Evolutionary conservation across 2,797 vertebrate genomes (phyloP).

Genomic region (Garrulus glandarius): DNA sequence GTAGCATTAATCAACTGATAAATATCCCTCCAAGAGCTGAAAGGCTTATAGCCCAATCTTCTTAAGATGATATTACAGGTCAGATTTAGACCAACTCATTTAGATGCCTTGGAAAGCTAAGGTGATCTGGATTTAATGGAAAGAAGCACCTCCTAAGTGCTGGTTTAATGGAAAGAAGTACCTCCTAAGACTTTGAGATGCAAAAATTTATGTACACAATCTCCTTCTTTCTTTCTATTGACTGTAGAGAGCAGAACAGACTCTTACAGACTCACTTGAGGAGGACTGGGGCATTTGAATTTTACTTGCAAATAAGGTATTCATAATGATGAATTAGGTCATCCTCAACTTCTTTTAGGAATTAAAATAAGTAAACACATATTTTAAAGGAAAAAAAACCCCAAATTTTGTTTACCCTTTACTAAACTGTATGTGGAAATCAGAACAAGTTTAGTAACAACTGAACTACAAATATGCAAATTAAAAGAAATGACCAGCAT

Average conservation of each 20-base stretch:
- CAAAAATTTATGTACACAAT: not conserved
- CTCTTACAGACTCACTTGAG: not conserved
- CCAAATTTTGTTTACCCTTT: not conserved
- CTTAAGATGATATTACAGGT: not conserved
- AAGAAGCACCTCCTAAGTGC: not conserved
- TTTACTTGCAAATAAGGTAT: not conserved
- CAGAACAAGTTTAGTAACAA: not conserved
- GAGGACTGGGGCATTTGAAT: not conserved
- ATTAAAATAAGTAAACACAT: not conserved
- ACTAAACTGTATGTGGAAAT: not conserved
- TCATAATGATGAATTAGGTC: not conserved
- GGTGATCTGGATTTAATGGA: not conserved
- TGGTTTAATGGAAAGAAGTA: not conserved
- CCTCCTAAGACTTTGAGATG: not conserved
- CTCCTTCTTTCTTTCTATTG: not conserved
- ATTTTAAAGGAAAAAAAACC: not conserved
- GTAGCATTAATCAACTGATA: conserved; percentile 14
- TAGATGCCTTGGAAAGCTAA: not conserved
- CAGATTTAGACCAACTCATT: conserved; percentile 11
- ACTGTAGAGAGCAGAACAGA: not conserved
- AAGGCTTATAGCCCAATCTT: conserved; percentile 29
- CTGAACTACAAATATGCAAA: not conserved
- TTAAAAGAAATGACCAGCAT: not conserved
- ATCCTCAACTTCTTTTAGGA: not conserved
- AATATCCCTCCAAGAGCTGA: not conserved